A percentile compares a stretch with the other conserved stretches of the same genome.
Evolutionary conservation across 2,888 invertebrate genomes (phyloP).

Genomic region (Octonoba sinensis): DNA sequence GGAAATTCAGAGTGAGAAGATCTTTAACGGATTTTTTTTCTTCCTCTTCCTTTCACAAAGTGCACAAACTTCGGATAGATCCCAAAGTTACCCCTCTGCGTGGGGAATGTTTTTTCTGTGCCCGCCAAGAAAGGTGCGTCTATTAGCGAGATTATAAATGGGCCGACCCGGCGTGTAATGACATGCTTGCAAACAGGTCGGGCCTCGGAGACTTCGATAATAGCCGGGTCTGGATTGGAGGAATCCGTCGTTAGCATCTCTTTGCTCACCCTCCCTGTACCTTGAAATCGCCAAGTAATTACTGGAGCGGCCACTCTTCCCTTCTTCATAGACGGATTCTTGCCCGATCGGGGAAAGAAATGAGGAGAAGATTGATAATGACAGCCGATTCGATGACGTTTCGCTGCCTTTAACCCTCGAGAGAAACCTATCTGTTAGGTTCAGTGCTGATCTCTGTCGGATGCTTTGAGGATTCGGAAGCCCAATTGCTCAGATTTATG

Average conservation of each 20-base stretch:
- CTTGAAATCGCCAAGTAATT: neutral
- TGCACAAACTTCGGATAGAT: too few species aligned
- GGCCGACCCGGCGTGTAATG: slow-evolving; percentile 52
- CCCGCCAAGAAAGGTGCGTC: slow-evolving; percentile 25
- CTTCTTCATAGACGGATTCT: slow-evolving; percentile 15
- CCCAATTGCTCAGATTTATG: too few species aligned
- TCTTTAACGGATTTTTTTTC: too few species aligned
- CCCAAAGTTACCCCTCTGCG: too few species aligned
- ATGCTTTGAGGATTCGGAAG: too few species aligned
- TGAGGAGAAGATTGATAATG: slow-evolving; percentile 31
- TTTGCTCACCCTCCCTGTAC: slow-evolving; percentile 43
- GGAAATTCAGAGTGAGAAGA: too few species aligned
- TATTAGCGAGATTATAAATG: slow-evolving; percentile 56
- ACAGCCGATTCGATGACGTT: slow-evolving; percentile 6
- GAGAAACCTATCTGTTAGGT: too few species aligned
- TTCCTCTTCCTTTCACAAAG: too few species aligned
- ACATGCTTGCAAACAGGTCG: slow-evolving; percentile 57
- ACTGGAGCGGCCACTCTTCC: slow-evolving; percentile 22
- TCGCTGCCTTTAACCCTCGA: too few species aligned
- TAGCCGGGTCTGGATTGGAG: slow-evolving; percentile 52
- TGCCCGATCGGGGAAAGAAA: slow-evolving; percentile 13
- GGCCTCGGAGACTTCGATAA: slow-evolving; percentile 41
- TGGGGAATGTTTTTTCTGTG: slow-evolving; percentile 26
- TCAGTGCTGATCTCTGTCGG: too few species aligned
- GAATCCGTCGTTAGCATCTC: slow-evolving; percentile 53